These are phyloP conservation scores for Nylanderia fulva DNA, from an alignment of 1,140 invertebrate species.

Conservation along the genomic window DNA sequence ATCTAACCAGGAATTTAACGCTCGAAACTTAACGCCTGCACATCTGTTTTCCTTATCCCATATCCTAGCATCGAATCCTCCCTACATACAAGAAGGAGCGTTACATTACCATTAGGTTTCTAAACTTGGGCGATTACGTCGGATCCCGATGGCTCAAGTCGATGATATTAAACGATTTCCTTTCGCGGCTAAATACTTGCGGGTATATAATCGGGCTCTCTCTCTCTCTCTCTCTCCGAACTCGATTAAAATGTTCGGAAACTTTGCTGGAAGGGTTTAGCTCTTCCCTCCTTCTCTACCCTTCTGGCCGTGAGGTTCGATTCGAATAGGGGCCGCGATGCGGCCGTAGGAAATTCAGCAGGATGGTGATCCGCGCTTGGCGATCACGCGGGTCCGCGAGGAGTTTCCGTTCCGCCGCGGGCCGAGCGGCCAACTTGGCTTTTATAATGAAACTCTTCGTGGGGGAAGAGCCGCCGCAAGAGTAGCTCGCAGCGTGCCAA, in stretches of 20 bases:
- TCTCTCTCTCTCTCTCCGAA: slow-evolving; percentile 8
- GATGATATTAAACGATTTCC: slow-evolving; percentile 58
- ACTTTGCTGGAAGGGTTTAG: slow-evolving; percentile 45
- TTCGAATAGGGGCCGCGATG: slow-evolving; percentile 36
- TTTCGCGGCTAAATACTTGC: slow-evolving; percentile 49
- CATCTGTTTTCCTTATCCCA: slow-evolving; percentile 17
- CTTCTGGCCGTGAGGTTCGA: slow-evolving; percentile 11
- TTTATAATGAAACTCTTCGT: slow-evolving; percentile 79
- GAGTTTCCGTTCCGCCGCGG: slow-evolving; percentile 36
- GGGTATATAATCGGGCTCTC: slow-evolving; percentile 19
- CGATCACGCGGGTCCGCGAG: neutral
- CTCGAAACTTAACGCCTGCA: neutral
- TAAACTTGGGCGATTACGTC: slow-evolving; percentile 37
- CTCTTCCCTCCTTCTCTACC: neutral
- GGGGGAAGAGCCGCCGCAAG: slow-evolving; percentile 55
- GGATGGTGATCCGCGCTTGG: slow-evolving; percentile 35
- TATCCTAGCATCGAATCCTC: slow-evolving; percentile 23
- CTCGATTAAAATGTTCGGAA: slow-evolving; percentile 58
- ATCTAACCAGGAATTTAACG: neutral
- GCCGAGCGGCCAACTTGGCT: slow-evolving; percentile 73
- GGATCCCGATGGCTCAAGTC: slow-evolving; percentile 15
- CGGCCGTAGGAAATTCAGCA: slow-evolving; percentile 52
- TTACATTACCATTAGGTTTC: slow-evolving; percentile 13
- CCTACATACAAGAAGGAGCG: neutral
- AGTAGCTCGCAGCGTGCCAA: slow-evolving; percentile 73